These are phyloP conservation scores for Parus major DNA, from an alignment of 2,113 vertebrate species.

Conservation along the genomic window DNA sequence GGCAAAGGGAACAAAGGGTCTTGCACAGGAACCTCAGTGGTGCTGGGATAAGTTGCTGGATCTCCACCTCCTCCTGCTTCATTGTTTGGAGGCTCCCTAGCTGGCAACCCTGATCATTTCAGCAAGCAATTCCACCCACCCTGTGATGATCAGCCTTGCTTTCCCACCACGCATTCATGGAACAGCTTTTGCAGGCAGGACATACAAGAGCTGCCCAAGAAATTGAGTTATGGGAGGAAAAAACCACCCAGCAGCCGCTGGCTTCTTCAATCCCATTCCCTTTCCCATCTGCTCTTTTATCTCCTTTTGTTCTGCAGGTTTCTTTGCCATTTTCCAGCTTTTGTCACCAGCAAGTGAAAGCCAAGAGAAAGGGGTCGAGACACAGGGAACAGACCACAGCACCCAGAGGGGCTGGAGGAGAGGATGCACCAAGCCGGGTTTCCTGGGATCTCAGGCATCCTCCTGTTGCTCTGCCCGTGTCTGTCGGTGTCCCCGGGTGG, in stretches of 20 bases:
- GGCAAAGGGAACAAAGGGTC: background rate
- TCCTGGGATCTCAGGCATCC: background rate
- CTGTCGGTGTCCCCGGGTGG: accelerated
- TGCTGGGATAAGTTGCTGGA: background rate
- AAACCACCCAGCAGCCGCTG: background rate
- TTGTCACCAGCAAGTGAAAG: background rate
- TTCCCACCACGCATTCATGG: background rate
- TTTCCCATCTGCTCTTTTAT: background rate
- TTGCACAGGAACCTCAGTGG: background rate
- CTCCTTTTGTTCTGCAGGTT: background rate
- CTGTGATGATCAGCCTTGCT: background rate
- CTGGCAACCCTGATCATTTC: background rate
- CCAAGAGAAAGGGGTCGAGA: background rate
- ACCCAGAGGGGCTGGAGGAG: background rate
- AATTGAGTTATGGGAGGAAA: background rate
- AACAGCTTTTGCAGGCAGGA: background rate
- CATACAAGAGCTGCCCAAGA: background rate
- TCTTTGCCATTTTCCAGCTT: background rate
- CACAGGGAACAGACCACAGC: background rate
- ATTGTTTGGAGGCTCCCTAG: background rate
- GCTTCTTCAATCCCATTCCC: background rate
- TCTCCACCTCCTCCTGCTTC: background rate
- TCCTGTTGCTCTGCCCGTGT: background rate
- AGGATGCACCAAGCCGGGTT: accelerated
- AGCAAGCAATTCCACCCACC: background rate